Evolutionary conservation across 1,140 invertebrate species (phyloP), one percentile per base, ranked within the genome.

Genomic region (Drosophila nigromelanica): DNA sequence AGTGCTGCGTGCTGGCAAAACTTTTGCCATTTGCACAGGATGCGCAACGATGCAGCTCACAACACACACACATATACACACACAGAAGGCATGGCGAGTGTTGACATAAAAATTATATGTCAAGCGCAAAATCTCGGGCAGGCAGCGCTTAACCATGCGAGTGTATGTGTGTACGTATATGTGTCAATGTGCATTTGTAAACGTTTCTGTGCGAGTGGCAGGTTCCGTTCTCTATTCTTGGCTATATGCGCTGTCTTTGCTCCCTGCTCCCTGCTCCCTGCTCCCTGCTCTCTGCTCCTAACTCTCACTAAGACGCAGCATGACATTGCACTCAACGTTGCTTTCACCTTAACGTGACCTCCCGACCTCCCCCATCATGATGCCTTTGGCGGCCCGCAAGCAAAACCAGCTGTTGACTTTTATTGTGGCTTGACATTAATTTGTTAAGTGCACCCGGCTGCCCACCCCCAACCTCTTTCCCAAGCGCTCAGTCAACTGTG

Each of bases 341-440:
- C 63, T 76, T 81, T 81, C 52, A 45, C 63, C 51, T 58, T 48
- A 40, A 21, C 50, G 39, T 14, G 12, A 18, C 6, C 12, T 54
- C 35, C 45, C 50, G 62, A 48, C 52, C 45, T 21, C 55, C 10
- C 24, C 27, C 42, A n/a, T 43, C 12, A 11, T 24, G 12, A 35
- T n/a, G n/a, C 60, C 61, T 43, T 27, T 40, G 33, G 27, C 35
- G 59, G 37, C 27, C 73, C 48, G 33, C 50, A 51, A 66, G 51
- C 60, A 30, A 56, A 83, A 77, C 69, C 83, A 89, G 83, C 83
- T 89, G 83, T 89, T 89, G 83, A 89, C 76, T 89, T 89, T 89
- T 89, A 89, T 89, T 89, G 83, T 89, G 83, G 83, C 83, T 83
- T 89, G 83, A 89, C 83, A 89, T 89, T 89, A 89, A 89, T 89